Evolutionary conservation across 2,113 vertebrate genomes (phyloP), one percentile per base, ranked within the genome.

Genomic region (Hucho hucho): DNA sequence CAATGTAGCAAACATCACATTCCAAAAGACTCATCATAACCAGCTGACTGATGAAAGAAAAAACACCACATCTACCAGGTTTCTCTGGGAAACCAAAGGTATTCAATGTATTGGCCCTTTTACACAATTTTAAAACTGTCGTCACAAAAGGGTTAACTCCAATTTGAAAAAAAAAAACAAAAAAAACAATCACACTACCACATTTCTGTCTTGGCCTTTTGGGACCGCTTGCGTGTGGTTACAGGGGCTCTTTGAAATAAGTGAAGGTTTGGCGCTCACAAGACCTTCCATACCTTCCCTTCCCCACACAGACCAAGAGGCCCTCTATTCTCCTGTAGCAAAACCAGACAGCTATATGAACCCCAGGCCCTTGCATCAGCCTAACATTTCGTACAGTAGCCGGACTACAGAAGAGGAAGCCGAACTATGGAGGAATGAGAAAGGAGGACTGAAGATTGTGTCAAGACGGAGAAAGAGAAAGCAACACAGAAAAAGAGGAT

Each of bases 1-100:
- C 80, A 70, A 64, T 64, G 79, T 81, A 73, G 71, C 81, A 84
- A 86, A 85, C 22, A 47, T 58, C 59, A 24, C 59, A 14, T 18
- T 67, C 29, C 14, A 81, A 59, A 78, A 64, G 59, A 77, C 9
- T 67, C 43, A 73, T 53, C 29, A 73, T 24, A 69, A 66, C 29
- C 20, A 74, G 16, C 22, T 47, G 26, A 84, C 58, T 56, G 75
- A 69, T 64, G 64, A 20, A 69, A 77, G 75, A 72, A 75, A 65
- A 80, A 59, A 22, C 58, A 61, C 5, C 4, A 61, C n/a, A 61
- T 11, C 4, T 5, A 18, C 16, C 49, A 18, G 4, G 4, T 74
- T 53, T 59, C 22, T 69, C 68, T 64, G 28, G 43, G 64, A 56
- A 53, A 65, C 61, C 61, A 58, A 64, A 58, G 63, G 22, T 64